A percentile compares a stretch with the other conserved stretches of the same genome.
phyloP scores from a whole-genome alignment of 2,113 vertebrate genomes.

The Glaucidium brasilianum region DNA sequence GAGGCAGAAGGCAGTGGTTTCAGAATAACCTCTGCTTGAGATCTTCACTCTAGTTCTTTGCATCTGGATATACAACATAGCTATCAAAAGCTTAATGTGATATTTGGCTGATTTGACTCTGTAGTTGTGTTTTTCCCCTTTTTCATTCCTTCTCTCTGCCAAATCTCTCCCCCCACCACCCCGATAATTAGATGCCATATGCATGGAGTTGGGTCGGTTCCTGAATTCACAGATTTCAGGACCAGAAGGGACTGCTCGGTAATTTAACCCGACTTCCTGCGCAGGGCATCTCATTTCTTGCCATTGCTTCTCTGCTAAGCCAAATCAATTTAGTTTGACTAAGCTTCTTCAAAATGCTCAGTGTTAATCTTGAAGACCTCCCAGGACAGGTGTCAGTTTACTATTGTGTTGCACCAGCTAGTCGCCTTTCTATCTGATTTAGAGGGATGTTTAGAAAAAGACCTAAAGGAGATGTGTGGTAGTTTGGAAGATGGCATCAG shows the following conservation, averaged over 20 bases:
- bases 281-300: background rate
- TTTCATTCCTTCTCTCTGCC: background rate
- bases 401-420: background rate
- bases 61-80: background rate
- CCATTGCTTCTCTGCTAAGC: background rate
- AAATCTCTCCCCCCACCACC: background rate
- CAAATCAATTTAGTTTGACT: background rate
- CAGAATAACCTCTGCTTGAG: rapidly evolving
- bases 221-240: background rate
- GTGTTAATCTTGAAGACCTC: background rate
- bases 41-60: background rate
- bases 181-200: background rate
- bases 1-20: background rate
- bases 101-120: background rate
- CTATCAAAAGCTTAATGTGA: background rate
- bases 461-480: background rate
- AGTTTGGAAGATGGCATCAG: background rate
- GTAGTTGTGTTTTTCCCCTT: background rate
- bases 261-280: background rate
- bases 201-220: background rate
- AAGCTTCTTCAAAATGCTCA: background rate
- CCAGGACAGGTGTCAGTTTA: background rate
- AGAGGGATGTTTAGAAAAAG: background rate
- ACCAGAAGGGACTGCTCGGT: background rate
- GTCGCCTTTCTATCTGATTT: rapidly evolving